Percentiles rank a stretch among this genome's conserved stretches.
These are phyloP conservation scores for Pachypanchax playfairii DNA, from an alignment of 2,113 vertebrate species.

Conservation along the genomic window DNA sequence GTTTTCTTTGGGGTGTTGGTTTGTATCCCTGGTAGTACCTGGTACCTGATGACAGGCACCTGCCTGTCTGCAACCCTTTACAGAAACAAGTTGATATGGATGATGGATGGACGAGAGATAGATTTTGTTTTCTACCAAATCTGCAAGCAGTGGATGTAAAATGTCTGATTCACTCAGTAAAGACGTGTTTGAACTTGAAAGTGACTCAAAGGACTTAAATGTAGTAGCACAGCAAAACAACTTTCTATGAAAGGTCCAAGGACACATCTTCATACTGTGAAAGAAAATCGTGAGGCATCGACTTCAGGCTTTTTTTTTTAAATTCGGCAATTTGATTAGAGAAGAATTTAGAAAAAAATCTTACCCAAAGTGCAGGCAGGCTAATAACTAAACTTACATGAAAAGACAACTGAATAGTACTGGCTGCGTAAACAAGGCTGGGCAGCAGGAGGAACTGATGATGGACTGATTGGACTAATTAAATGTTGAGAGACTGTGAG, in stretches of 20 bases:
- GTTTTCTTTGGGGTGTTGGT: too few species aligned
- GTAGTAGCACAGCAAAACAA: constrained; percentile 18
- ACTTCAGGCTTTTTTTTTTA: constrained; percentile 51
- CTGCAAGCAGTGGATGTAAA: constrained; percentile 18
- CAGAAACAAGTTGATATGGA: too few species aligned
- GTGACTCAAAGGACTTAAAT: constrained; percentile 29
- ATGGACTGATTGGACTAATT: too few species aligned
- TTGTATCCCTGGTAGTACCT: too few species aligned
- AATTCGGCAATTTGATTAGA: constrained; percentile 15
- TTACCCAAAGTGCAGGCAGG: constrained; percentile 14
- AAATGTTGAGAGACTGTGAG: too few species aligned
- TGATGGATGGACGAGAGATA: too few species aligned
- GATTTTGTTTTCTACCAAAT: too few species aligned
- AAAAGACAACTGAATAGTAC: too few species aligned
- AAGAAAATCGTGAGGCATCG: constrained; percentile 34
- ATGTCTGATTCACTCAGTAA: constrained; percentile 5
- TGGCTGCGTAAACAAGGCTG: too few species aligned
- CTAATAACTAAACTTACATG: background rate
- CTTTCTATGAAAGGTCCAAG: constrained; percentile 52
- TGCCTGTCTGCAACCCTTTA: too few species aligned
- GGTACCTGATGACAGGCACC: too few species aligned
- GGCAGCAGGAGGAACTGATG: too few species aligned
- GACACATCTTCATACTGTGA: constrained; percentile 33
- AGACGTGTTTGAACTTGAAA: constrained; percentile 9
- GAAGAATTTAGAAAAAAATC: background rate